Conservation (phyloP, 2,888 invertebrate genomes). For the Lingula anatina region DNA sequence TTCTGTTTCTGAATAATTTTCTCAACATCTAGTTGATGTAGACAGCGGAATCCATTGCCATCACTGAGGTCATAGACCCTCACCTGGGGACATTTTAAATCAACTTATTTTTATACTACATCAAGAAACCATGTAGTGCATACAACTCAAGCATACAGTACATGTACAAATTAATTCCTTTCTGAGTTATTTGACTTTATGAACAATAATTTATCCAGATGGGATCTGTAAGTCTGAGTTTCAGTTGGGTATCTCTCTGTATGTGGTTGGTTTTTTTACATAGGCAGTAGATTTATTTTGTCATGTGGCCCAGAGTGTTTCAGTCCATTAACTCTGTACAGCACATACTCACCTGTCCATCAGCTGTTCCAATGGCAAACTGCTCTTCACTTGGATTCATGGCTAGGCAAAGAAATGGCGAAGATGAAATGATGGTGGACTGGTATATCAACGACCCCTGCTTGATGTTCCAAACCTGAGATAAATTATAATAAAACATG, state of each 20-base stretch:
- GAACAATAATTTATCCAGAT: no score
- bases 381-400: constrained; percentile 35
- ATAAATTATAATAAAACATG: neutral
- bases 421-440: constrained; percentile 38
- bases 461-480: constrained; percentile 38
- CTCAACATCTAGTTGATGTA: constrained; percentile 33
- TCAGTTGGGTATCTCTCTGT: no score
- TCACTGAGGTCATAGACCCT: constrained; percentile 39
- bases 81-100: no score
- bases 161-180: neutral
- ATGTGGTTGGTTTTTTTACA: no score
- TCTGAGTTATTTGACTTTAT: no score
- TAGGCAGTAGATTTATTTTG: no score
- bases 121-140: neutral
- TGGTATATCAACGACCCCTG: constrained; percentile 34
- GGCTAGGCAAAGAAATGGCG: constrained; percentile 37
- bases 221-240: no score
- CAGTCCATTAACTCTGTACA: no score
- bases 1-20: constrained; percentile 23
- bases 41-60: constrained; percentile 37
- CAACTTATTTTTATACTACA: neutral
- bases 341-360: constrained; percentile 34
- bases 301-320: no score
- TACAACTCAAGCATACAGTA: neutral
- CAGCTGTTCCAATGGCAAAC: constrained; percentile 38